Percentiles rank a stretch among this genome's conserved stretches.
These are phyloP conservation scores for Gavialis gangeticus DNA, from an alignment of 2,113 vertebrate species.

Conservation along the genomic window DNA sequence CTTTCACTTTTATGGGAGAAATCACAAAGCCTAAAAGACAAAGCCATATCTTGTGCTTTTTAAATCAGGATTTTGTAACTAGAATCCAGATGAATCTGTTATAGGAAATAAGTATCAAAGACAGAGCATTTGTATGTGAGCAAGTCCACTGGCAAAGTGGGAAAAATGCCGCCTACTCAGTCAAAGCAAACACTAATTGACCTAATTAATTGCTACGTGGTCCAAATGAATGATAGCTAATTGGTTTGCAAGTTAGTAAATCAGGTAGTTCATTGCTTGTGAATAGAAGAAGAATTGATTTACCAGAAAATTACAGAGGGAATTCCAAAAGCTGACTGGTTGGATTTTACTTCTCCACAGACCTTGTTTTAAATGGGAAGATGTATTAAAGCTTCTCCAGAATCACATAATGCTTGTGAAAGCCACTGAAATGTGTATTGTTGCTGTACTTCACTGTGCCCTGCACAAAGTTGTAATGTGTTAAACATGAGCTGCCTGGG, in stretches of 20 bases:
- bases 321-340: neutral
- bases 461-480: neutral
- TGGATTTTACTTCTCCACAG: neutral
- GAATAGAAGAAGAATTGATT: neutral
- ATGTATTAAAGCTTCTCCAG: neutral
- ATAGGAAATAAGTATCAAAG: neutral
- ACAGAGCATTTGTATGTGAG: neutral
- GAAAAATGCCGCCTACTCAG: accelerated
- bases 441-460: neutral
- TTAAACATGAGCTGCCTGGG: accelerated
- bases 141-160: accelerated
- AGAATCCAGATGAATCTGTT: neutral
- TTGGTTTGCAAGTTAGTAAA: neutral
- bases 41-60: neutral
- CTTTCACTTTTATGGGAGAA: neutral
- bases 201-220: neutral
- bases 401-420: neutral
- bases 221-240: neutral
- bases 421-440: neutral
- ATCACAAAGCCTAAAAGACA: neutral
- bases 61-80: neutral
- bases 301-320: neutral
- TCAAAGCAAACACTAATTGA: neutral
- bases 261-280: neutral
- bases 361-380: neutral